Percentiles rank a stretch among this genome's conserved stretches.
Evolutionary conservation across 2,888 invertebrate species (phyloP).

Genomic region (Unio pictorum): DNA sequence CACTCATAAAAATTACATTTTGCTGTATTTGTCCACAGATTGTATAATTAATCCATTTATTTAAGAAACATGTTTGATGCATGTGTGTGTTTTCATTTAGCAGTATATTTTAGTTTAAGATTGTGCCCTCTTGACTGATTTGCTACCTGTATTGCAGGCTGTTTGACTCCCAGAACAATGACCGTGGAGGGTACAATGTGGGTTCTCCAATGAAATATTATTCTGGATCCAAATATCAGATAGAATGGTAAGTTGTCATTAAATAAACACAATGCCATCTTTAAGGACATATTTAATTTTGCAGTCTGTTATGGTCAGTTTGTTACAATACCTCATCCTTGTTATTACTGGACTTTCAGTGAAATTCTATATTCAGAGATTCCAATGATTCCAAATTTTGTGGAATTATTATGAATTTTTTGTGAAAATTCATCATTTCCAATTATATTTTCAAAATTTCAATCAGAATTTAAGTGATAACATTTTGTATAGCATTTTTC

Average conservation of each 20-base stretch:
- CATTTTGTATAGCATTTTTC: no score
- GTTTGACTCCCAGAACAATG: constrained; percentile 71
- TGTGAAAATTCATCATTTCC: no score
- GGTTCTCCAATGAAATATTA: constrained; percentile 67
- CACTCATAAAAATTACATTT: no score
- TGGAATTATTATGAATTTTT: no score
- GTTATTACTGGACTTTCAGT: no score
- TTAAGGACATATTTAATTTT: background rate
- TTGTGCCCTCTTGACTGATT: constrained; percentile 1
- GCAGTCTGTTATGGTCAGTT: background rate
- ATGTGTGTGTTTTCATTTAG: background rate
- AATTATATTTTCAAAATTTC: no score
- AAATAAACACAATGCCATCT: background rate
- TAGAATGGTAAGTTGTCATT: constrained; percentile 65
- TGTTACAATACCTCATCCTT: no score
- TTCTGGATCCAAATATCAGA: constrained; percentile 63
- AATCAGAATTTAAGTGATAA: no score
- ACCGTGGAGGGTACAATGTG: constrained; percentile 71
- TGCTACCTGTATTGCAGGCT: constrained; percentile 53
- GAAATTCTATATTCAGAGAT: no score
- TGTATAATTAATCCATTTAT: background rate
- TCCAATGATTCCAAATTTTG: no score
- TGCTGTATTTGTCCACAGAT: no score
- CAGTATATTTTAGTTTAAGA: background rate
- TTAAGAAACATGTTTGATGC: background rate